These are phyloP conservation scores for Microtus ochrogaster DNA, from an alignment of 2,113 vertebrate genomes.

Conservation along the genomic window DNA sequence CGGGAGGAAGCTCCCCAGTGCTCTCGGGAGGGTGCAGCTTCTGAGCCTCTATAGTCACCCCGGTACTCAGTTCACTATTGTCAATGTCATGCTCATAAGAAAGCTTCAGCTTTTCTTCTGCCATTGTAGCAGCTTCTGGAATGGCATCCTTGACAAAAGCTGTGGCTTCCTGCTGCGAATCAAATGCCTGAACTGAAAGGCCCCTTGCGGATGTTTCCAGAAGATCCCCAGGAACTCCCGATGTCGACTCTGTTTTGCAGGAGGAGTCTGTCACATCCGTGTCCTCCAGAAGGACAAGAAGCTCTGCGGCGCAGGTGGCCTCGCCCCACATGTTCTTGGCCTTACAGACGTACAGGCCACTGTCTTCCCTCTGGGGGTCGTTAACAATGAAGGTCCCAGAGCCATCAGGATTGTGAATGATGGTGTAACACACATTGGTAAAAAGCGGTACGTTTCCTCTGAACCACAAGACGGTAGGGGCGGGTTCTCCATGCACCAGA, in stretches of 20 bases:
- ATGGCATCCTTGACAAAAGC: slow-evolving; percentile 77
- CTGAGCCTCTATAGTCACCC: slow-evolving; percentile 72
- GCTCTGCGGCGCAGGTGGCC: slow-evolving; percentile 87
- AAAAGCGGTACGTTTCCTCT: slow-evolving; percentile 87
- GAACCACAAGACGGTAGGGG: slow-evolving; percentile 90
- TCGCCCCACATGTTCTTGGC: slow-evolving; percentile 89
- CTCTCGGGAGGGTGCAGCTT: slow-evolving; percentile 84
- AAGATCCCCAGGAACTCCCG: slow-evolving; percentile 81
- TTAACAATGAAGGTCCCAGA: slow-evolving; percentile 89
- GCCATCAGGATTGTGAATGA: slow-evolving; percentile 87
- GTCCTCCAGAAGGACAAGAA: slow-evolving; percentile 85
- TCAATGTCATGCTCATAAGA: slow-evolving; percentile 77
- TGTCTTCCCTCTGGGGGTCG: slow-evolving; percentile 85
- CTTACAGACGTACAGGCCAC: slow-evolving; percentile 89
- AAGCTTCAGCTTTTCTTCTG: slow-evolving; percentile 85
- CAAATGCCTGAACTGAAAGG: slow-evolving; percentile 70
- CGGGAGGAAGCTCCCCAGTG: slow-evolving; percentile 72
- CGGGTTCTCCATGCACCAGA: slow-evolving; percentile 86
- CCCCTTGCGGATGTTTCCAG: slow-evolving; percentile 85
- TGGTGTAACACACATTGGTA: slow-evolving; percentile 80
- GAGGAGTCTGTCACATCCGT: slow-evolving; percentile 80
- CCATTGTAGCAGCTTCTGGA: slow-evolving; percentile 77
- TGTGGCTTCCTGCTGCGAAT: slow-evolving; percentile 77
- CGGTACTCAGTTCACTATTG: slow-evolving; percentile 72
- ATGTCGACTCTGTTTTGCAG: slow-evolving; percentile 70